Evolutionary conservation across 2,113 vertebrate species (phyloP).

Genomic region (Nansenia antarctica): DNA sequence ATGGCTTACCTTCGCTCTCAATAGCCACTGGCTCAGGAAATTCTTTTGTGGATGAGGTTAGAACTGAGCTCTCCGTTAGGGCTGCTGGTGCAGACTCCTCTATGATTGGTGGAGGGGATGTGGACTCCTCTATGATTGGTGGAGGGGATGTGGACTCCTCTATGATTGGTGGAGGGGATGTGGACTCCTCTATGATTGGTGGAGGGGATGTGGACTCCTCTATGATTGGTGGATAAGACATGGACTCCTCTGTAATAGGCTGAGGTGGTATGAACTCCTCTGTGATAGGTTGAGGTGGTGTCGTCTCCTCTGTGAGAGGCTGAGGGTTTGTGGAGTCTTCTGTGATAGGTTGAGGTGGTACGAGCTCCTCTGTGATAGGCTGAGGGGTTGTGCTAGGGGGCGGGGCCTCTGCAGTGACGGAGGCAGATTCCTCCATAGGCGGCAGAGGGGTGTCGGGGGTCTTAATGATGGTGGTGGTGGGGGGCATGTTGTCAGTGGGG

Average conservation of each 20-base stretch:
- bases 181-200: slow-evolving; percentile 16
- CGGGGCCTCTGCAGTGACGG: not conserved
- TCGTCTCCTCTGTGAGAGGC: slow-evolving; percentile 11
- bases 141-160: too few relatives aligned
- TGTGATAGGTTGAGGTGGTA: slow-evolving; percentile 13
- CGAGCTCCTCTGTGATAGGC: not conserved
- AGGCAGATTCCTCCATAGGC: not conserved
- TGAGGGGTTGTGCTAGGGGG: not conserved
- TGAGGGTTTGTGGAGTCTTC: not conserved
- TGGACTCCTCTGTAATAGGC: slow-evolving; percentile 20
- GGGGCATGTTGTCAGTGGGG: slow-evolving; percentile 23
- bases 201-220: not conserved
- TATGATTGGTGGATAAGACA: slow-evolving; percentile 18
- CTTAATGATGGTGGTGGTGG: not conserved
- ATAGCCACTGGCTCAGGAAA: slow-evolving; percentile 24
- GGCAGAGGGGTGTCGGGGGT: not conserved
- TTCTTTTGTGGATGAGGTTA: slow-evolving; percentile 19
- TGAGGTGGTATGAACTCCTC: slow-evolving; percentile 2
- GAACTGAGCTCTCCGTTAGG: not conserved
- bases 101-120: too few relatives aligned
- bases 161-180: too few relatives aligned
- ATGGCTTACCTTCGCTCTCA: slow-evolving; percentile 56
- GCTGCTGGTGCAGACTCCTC: slow-evolving; percentile 3
- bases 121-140: too few relatives aligned
- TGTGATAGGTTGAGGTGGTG: not conserved